Base-by-base conservation (phyloP, 2,797 vertebrate species). In the Scarus forsteni region DNA sequence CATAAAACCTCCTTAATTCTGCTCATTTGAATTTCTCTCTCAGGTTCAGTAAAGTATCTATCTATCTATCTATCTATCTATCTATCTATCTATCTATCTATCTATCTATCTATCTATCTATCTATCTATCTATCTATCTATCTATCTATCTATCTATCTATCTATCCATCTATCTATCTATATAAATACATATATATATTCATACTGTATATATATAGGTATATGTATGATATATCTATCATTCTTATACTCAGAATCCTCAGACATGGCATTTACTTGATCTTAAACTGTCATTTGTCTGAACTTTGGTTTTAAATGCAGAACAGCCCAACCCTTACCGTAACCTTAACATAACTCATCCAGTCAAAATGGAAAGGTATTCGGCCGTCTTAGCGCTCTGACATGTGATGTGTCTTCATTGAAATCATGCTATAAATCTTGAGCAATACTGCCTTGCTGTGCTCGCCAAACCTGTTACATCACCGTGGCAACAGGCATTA, bases 391-490 rank as follows among this genome's bases (percentile, higher is more conserved):
- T 56, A 72, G 36, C 16, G 8, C 10, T 66, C 61, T 67, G 45
- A 57, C 45, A 71, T n/a, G 8, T 67, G 49, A 62, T 69, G 42
- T 2, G 35, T 60, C 19, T 44, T 60, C 43, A 42, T 12, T 70
- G 51, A 53, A 52, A 65, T 65, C 27, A 16, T 52, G 27, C 3
- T 42, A 62, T 62, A 8, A 13, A 38, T 64, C 15, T 67, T 61
- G 35, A 46, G 13, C 39, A 67, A 52, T 11, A 55, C 18, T 60
- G 18, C 10, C 9, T 54, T 10, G 39, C 44, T 2, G 38, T 45
- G 15, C 46, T 49, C 7, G 49, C 39, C 51, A 66, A 77, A 79
- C 66, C 40, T 77, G 73, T 84, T 86, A 16, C 50, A 45, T 79
- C 75, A 27, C 80, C 63, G 62, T 11, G 72, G 64, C 39, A 79